Conservation (phyloP, 2,888 invertebrate genomes). For the Zaprionus lineosus region DNA sequence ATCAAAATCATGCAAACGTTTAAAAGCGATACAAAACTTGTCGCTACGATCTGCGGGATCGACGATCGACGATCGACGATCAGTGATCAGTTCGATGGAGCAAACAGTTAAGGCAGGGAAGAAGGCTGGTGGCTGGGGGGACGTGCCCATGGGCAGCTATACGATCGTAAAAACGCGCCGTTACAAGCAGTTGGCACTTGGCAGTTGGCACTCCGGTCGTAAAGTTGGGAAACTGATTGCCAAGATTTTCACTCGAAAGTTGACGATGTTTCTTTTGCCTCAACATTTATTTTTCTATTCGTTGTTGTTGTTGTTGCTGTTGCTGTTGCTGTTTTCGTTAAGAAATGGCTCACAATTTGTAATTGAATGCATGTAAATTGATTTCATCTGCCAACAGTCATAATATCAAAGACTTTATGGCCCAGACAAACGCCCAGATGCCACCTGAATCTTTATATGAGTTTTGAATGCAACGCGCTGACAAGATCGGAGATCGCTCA, state of each 20-base stretch:
- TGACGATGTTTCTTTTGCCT: conserved; percentile 1
- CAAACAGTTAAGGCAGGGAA: not conserved
- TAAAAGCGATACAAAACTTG: conserved; percentile 75
- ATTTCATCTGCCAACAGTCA: conserved; percentile 60
- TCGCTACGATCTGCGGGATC: conserved; percentile 45
- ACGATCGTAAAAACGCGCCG: conserved; percentile 68
- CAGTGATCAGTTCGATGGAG: not conserved
- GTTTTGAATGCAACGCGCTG: too few species aligned
- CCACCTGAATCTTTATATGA: conserved; percentile 43
- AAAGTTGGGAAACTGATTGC: conserved; percentile 65
- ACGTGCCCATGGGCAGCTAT: conserved; percentile 1
- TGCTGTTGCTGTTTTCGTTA: conserved; percentile 2
- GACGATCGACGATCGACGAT: not conserved
- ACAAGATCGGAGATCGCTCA: not conserved
- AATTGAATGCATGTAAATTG: conserved; percentile 79
- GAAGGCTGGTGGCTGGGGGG: not conserved
- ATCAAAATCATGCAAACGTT: conserved; percentile 77
- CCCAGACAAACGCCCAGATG: conserved; percentile 35
- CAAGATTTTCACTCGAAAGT: conserved; percentile 39
- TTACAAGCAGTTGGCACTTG: conserved; percentile 76
- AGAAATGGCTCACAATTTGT: conserved; percentile 70
- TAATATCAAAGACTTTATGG: conserved; percentile 59
- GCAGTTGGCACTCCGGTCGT: conserved; percentile 54
- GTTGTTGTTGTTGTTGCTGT: not conserved
- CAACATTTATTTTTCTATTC: not conserved